A percentile compares a stretch with the other conserved stretches of the same genome.
phyloP scores from a whole-genome alignment of 2,113 vertebrate species.

The Clinocottus analis region DNA sequence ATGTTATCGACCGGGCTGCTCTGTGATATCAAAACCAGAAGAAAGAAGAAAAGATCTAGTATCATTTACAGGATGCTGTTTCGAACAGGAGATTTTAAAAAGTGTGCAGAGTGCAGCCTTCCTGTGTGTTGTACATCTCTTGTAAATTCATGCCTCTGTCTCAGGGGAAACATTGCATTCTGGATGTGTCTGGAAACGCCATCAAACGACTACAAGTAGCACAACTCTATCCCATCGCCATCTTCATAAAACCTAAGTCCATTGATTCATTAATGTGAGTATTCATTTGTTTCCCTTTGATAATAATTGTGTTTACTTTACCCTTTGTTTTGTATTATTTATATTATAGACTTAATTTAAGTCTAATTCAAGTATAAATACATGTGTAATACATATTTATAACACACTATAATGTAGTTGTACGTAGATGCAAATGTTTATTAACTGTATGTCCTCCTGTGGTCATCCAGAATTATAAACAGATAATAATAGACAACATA shows the following conservation, averaged over 20 bases:
- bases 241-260: conserved; percentile 97
- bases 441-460: too few species aligned
- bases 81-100: neutral
- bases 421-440: too few species aligned
- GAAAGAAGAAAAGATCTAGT: neutral
- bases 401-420: neutral
- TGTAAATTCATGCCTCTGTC: conserved; percentile 55
- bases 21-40: neutral
- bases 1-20: neutral
- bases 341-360: neutral
- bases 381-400: neutral
- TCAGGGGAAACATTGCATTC: conserved; percentile 98
- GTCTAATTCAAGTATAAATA: neutral
- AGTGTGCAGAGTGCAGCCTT: neutral
- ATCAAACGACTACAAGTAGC: conserved; percentile 98
- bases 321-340: neutral
- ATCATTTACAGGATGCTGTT: neutral
- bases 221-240: conserved; percentile 97
- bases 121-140: conserved; percentile 27
- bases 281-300: conserved; percentile 17
- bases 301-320: neutral
- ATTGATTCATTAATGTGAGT: conserved; percentile 96
- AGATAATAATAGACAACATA: neutral
- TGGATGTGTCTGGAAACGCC: conserved; percentile 98
- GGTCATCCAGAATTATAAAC: too few species aligned